phyloP scores from a whole-genome alignment of 2,113 vertebrate genomes.

The Chaenogobius annularis region DNA sequence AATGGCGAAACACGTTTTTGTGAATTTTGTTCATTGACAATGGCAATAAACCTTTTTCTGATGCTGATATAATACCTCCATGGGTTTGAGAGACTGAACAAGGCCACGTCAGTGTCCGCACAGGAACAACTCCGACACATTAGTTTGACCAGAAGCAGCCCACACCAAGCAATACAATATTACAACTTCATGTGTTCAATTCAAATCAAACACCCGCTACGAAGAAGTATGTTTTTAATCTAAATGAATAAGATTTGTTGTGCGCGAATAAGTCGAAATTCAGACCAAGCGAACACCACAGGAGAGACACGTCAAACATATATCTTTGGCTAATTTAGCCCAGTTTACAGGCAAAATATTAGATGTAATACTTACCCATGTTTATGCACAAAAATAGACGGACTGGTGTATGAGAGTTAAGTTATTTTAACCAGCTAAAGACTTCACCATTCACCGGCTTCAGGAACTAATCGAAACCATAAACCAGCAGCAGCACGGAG shows the following conservation, averaged over 20 bases:
- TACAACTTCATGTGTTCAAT: not conserved
- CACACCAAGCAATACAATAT: not conserved
- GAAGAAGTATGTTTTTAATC: not conserved
- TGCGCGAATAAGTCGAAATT: not conserved
- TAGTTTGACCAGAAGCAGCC: constrained; percentile 10
- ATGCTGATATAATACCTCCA: too few species aligned
- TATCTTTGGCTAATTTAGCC: too few species aligned
- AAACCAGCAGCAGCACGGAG: constrained; percentile 23
- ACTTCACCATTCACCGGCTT: not conserved
- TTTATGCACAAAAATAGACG: not conserved
- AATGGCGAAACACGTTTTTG: too few species aligned
- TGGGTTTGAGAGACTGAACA: not conserved
- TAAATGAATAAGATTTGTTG: not conserved
- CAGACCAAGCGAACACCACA: not conserved
- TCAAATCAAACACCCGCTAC: not conserved
- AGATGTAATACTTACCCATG: constrained; percentile 63
- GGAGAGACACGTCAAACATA: not conserved
- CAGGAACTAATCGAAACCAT: constrained; percentile 13
- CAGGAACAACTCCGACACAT: constrained; percentile 40
- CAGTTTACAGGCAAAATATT: not conserved
- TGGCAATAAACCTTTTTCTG: too few species aligned
- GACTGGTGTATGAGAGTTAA: not conserved
- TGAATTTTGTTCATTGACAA: too few species aligned
- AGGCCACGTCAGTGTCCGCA: constrained; percentile 78
- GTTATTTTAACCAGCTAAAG: constrained; percentile 1